phyloP scores from a whole-genome alignment of 2,797 vertebrate species.

The Tympanoctomys barrerae region DNA sequence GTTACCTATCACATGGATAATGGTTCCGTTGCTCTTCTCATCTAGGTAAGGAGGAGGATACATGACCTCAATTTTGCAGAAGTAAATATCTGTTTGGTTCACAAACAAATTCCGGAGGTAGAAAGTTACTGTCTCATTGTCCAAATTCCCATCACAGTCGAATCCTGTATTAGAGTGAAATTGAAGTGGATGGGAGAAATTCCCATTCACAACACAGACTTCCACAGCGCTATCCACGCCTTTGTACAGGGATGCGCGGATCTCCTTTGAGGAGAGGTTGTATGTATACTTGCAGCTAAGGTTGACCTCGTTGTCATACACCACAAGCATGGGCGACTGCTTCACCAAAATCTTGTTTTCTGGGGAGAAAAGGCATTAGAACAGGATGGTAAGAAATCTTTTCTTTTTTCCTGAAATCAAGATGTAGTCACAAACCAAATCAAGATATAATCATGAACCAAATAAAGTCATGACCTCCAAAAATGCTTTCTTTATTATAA shows the following conservation, averaged over 20 bases:
- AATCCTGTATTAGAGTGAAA: conserved; percentile 77
- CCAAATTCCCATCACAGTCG: conserved; percentile 80
- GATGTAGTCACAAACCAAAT: conserved; percentile 58
- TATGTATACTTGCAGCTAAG: conserved; percentile 87
- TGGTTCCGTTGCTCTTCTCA: conserved; percentile 87
- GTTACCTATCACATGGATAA: conserved; percentile 90
- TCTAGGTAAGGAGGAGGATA: conserved; percentile 88
- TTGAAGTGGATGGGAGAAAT: conserved; percentile 70
- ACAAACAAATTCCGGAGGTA: conserved; percentile 84
- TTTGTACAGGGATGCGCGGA: conserved; percentile 86
- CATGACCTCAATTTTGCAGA: conserved; percentile 88
- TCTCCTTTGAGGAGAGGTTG: conserved; percentile 85
- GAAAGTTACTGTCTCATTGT: conserved; percentile 85
- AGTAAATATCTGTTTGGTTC: conserved; percentile 90
- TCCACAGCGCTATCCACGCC: conserved; percentile 85
- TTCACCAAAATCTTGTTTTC: conserved; percentile 88
- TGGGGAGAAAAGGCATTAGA: conserved; percentile 77
- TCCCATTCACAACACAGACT: conserved; percentile 86
- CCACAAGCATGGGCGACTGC: conserved; percentile 83
- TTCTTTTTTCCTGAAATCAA: conserved; percentile 31
- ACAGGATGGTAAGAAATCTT: conserved; percentile 48
- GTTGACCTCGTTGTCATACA: conserved; percentile 78
- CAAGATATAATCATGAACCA: conserved; percentile 58
- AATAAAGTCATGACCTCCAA: background rate
- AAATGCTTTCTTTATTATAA: conserved; percentile 44